phyloP scores from a whole-genome alignment of 2,113 vertebrate genomes.

The Octodon degus region DNA sequence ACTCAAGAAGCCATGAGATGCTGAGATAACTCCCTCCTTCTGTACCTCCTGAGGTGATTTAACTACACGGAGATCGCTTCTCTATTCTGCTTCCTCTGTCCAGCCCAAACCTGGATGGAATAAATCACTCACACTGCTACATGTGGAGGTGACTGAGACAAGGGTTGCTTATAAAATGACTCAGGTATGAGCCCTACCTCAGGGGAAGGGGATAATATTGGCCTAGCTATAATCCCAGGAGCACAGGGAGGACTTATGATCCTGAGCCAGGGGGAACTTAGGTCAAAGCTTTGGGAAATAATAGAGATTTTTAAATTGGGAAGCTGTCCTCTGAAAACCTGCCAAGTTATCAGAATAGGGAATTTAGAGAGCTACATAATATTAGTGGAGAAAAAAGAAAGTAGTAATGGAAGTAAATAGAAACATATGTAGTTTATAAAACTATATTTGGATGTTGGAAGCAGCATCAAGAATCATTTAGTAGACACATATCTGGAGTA shows the following conservation, averaged over 20 bases:
- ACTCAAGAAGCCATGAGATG: not conserved
- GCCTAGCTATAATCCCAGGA: not conserved
- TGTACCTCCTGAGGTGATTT: not conserved
- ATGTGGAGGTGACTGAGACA: not conserved
- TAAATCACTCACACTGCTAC: not conserved
- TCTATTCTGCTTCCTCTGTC: not conserved
- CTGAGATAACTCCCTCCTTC: not conserved
- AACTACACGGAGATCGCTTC: not conserved
- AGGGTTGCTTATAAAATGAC: not conserved
- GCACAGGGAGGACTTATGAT: not conserved
- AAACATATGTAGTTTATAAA: not conserved
- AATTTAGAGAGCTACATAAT: not conserved
- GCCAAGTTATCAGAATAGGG: not conserved
- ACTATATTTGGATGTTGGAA: not conserved
- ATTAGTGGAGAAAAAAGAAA: not conserved
- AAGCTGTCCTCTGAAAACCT: not conserved
- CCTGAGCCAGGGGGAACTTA: not conserved
- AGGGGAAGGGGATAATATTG: not conserved
- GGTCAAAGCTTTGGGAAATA: not conserved
- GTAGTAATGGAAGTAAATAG: not conserved
- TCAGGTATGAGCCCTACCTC: not conserved
- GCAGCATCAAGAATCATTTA: not conserved
- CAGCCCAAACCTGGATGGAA: not conserved
- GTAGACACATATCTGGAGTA: not conserved
- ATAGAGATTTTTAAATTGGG: not conserved